Conservation (phyloP, 2,113 vertebrate genomes). For the Taurulus bubalis region DNA sequence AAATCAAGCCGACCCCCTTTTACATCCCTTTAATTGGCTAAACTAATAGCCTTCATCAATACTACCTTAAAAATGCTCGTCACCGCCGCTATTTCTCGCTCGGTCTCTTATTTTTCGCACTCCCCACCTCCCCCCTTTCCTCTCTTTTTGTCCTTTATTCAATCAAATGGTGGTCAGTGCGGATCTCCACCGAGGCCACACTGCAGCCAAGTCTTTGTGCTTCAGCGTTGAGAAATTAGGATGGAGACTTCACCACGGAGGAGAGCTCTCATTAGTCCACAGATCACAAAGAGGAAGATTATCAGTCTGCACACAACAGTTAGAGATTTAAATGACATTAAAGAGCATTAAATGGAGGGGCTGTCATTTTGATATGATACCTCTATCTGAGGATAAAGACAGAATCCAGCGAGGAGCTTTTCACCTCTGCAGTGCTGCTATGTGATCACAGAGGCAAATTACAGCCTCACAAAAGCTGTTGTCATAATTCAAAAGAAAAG, state of each 20-base stretch:
- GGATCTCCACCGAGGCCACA: constrained; percentile 91
- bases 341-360: constrained; percentile 66
- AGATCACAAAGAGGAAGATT: constrained; percentile 76
- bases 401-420: constrained; percentile 51
- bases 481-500: constrained; percentile 30
- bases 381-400: constrained; percentile 59
- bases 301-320: constrained; percentile 80
- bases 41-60: constrained; percentile 98
- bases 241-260: constrained; percentile 84
- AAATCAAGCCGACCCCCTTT: constrained; percentile 89
- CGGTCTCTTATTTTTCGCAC: constrained; percentile 9
- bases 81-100: constrained; percentile 52
- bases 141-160: constrained; percentile 90
- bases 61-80: constrained; percentile 90
- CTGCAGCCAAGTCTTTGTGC: constrained; percentile 94
- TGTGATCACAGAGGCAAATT: constrained; percentile 47
- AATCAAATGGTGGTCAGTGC: constrained; percentile 93
- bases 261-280: constrained; percentile 84
- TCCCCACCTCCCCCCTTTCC: neutral
- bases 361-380: constrained; percentile 74
- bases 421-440: constrained; percentile 38
- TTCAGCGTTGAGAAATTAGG: constrained; percentile 95
- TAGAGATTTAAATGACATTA: constrained; percentile 77
- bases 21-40: constrained; percentile 91
- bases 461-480: constrained; percentile 25